Conservation (phyloP, 2,888 invertebrate species). For the Eutolmus rufibarbis region DNA sequence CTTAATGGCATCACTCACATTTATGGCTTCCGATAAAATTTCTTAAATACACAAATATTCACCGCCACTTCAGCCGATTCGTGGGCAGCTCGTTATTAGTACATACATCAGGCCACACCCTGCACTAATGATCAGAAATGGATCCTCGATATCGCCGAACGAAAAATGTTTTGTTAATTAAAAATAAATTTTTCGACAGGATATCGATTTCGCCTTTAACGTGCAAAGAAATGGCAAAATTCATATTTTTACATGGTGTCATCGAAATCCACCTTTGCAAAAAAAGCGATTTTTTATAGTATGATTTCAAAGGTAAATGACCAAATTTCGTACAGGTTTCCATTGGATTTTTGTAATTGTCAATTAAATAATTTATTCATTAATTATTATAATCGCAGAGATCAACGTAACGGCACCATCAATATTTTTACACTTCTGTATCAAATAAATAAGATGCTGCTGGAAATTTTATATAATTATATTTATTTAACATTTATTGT, state of each 20-base stretch:
- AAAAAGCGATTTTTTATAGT: neutral
- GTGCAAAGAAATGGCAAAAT: neutral
- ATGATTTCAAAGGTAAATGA: neutral
- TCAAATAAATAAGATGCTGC: no score
- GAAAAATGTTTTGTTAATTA: neutral
- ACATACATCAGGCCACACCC: neutral
- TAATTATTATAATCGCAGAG: neutral
- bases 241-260: neutral
- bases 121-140: neutral
- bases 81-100: neutral
- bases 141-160: neutral
- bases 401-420: neutral
- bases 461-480: no score
- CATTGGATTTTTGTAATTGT: neutral
- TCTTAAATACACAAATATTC: conserved; percentile 25
- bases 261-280: neutral
- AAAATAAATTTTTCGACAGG: neutral
- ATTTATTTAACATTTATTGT: no score
- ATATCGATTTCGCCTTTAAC: neutral
- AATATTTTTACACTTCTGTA: neutral
- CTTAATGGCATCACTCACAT: conserved; percentile 33
- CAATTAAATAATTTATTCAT: neutral
- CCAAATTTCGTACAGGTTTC: neutral
- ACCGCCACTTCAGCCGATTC: neutral
- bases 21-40: conserved; percentile 26